phyloP scores from a whole-genome alignment of 2,113 vertebrate species.

The Antigone vipio region DNA sequence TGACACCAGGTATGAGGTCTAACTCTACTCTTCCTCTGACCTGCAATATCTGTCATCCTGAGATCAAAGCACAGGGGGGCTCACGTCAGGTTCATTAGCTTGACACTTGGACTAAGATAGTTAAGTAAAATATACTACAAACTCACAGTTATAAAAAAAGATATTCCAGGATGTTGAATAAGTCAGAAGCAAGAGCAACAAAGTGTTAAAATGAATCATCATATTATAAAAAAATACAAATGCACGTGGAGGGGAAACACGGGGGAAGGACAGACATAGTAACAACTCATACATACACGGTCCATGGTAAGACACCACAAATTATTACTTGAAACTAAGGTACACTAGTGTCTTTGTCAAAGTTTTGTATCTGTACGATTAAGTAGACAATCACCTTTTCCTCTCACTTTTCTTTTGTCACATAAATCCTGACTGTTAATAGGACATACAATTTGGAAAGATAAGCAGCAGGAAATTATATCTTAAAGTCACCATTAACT shows the following conservation, averaged over 20 bases:
- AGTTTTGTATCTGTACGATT: neutral
- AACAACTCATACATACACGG: neutral
- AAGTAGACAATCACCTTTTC: neutral
- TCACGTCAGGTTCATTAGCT: slow-evolving; percentile 19
- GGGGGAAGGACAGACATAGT: neutral
- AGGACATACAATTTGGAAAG: neutral
- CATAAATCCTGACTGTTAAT: neutral
- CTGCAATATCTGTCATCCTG: slow-evolving; percentile 25
- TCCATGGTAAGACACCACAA: neutral
- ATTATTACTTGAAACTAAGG: neutral
- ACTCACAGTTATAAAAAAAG: neutral
- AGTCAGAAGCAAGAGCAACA: neutral
- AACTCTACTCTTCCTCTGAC: neutral
- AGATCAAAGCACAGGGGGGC: slow-evolving; percentile 55
- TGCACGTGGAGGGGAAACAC: neutral
- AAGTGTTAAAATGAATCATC: neutral
- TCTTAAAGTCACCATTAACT: neutral
- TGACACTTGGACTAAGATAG: neutral
- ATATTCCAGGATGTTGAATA: neutral
- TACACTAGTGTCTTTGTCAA: neutral
- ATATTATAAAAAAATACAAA: neutral
- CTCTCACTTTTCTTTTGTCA: neutral
- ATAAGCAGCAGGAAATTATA: neutral
- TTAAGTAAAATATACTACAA: neutral
- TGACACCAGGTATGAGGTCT: neutral